These are phyloP conservation scores for Scaptomyza parva DNA, from an alignment of 2,888 invertebrate species.

Conservation along the genomic window DNA sequence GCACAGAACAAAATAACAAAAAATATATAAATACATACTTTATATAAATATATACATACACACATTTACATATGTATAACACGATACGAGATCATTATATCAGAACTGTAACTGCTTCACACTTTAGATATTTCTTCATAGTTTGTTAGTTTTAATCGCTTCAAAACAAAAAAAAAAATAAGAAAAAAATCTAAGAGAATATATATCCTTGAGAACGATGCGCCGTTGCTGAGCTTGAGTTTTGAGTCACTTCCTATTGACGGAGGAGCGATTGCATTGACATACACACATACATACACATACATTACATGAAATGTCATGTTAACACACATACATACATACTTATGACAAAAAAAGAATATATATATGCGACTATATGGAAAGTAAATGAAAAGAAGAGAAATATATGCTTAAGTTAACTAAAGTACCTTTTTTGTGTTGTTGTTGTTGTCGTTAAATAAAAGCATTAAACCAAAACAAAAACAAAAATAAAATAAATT, in stretches of 20 bases:
- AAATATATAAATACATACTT: constrained; percentile 10
- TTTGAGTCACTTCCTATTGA: constrained; percentile 12
- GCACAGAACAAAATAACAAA: constrained; percentile 33
- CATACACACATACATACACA: constrained; percentile 21
- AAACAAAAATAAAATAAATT: constrained; percentile 4
- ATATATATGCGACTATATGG: constrained; percentile 27
- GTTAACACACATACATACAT: constrained; percentile 18
- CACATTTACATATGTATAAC: constrained; percentile 8
- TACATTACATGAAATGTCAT: constrained; percentile 25
- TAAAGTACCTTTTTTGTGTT: constrained; percentile 72
- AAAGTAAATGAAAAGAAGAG: constrained; percentile 22
- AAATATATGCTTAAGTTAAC: constrained; percentile 66
- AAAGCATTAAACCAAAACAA: constrained; percentile 24
- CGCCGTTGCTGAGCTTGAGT: constrained; percentile 17
- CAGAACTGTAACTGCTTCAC: constrained; percentile 30
- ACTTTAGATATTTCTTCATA: constrained; percentile 38
- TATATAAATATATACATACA: constrained; percentile 13
- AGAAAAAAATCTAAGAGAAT: neutral
- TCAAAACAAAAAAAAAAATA: neutral
- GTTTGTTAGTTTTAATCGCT: constrained; percentile 34
- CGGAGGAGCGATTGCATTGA: constrained; percentile 11
- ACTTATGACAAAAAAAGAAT: constrained; percentile 29
- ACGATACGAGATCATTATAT: constrained; percentile 19
- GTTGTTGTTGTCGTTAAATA: constrained; percentile 67
- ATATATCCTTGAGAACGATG: constrained; percentile 10